Evolutionary conservation across 1,140 invertebrate genomes (phyloP), one percentile per base, ranked within the genome.

Genomic region (Drosophila punjabiensis): DNA sequence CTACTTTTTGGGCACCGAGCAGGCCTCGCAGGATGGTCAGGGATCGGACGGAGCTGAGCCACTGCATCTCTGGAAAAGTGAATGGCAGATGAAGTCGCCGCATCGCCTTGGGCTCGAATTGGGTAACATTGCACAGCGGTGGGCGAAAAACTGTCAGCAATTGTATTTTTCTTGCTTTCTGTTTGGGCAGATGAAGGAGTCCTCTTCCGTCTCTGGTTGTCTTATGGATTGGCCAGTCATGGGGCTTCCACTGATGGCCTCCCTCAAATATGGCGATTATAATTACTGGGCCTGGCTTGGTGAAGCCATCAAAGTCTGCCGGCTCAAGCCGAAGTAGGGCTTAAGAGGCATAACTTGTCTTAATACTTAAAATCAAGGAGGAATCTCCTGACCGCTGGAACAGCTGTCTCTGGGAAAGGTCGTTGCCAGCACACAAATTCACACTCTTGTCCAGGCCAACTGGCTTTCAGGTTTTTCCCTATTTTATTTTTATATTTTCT

Each of bases 11-110:
- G 76, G 39, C 59, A 64, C 37, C 37, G 18, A 37, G 35, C 55
- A 39, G 62, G 71, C 65, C 63, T 65, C 81, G 68, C 74, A 89
- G 84, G 84, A 87, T 87, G 76, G 71, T 55, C 76, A 69, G 39
- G 45, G 39, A 47, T 62, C 32, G 68, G 68, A 56, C 68, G 28
- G 67, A 43, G 63, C 10, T 11, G 39, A 52, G 81, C 66, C 76
- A 63, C 55, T 78, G 75, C 76, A 79, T 78, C 56, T 39, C 39
- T n/a, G 9, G 18, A 84, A 87, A 87, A 87, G 84, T 87, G 84
- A 87, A 87, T 84, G 84, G 84, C 84, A 89, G 84, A 84, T 86
- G 82, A 70, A 62, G 65, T 53, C 43, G 65, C 59, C 56, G 65
- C 59, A 50, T 50, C 67, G 82, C 82, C 83, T 76, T 79, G 59